A percentile compares a stretch with the other conserved stretches of the same genome.
These are phyloP conservation scores for Therioaphis trifolii DNA, from an alignment of 2,888 invertebrate genomes.

Conservation along the genomic window DNA sequence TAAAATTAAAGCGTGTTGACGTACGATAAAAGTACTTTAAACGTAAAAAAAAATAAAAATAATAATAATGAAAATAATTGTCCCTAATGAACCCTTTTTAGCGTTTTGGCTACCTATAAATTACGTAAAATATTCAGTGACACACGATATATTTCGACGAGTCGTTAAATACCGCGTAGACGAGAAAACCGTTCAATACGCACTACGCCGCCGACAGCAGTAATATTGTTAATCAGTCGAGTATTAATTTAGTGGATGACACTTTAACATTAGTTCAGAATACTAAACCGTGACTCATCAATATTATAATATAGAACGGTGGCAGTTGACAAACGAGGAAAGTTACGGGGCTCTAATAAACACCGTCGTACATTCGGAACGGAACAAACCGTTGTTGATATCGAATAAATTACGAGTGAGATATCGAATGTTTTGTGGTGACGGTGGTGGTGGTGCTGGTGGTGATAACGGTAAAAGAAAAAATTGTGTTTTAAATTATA, in stretches of 20 bases:
- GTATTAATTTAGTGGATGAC: background rate
- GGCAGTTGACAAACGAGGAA: background rate
- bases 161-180: background rate
- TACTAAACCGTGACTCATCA: constrained; percentile 6
- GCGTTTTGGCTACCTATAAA: background rate
- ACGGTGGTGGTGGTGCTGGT: too few species aligned
- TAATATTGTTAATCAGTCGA: constrained; percentile 11
- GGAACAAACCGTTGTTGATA: background rate
- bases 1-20: too few species aligned
- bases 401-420: background rate
- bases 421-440: too few species aligned
- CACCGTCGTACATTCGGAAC: background rate
- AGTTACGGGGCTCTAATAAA: background rate
- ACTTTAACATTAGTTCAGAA: constrained; percentile 6
- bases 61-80: background rate
- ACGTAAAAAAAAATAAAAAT: background rate
- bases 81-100: background rate
- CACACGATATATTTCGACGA: background rate
- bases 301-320: background rate
- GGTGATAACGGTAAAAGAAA: too few species aligned
- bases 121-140: constrained; percentile 9
- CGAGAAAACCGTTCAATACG: background rate
- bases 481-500: too few species aligned
- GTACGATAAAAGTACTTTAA: background rate
- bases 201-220: background rate